These are phyloP conservation scores for Xanthorhoe designata DNA, from an alignment of 2,888 invertebrate species.

Conservation along the genomic window DNA sequence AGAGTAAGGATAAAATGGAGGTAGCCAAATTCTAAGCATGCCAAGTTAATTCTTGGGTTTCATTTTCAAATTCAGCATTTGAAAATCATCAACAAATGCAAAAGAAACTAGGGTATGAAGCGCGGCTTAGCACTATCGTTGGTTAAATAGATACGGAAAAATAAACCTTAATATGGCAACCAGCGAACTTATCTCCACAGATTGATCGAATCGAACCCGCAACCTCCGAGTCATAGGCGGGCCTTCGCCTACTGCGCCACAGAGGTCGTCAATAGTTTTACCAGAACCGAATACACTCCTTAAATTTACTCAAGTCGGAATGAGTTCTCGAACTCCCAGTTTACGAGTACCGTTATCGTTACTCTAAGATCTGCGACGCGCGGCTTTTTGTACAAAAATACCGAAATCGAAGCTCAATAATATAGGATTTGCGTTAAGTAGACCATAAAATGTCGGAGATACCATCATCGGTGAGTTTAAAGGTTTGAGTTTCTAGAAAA, in stretches of 20 bases:
- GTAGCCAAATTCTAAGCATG: not conserved
- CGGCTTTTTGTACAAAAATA: constrained; percentile 50
- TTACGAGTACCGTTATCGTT: constrained; percentile 2
- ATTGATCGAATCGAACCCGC: too few species aligned
- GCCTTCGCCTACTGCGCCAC: too few species aligned
- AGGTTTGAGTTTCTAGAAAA: constrained; percentile 2
- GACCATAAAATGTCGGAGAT: constrained; percentile 70
- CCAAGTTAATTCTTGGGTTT: not conserved
- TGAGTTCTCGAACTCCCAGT: not conserved
- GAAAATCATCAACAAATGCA: not conserved
- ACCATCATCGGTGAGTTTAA: constrained; percentile 39
- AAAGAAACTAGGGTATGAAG: too few species aligned
- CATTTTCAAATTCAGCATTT: not conserved
- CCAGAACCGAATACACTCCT: not conserved
- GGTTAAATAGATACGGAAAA: too few species aligned
- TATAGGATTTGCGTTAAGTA: constrained; percentile 73
- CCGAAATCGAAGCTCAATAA: constrained; percentile 62
- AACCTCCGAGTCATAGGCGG: too few species aligned
- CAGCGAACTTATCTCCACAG: too few species aligned
- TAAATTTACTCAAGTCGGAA: not conserved
- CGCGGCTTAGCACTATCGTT: too few species aligned
- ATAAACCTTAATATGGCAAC: too few species aligned
- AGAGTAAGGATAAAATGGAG: constrained; percentile 10
- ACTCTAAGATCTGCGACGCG: constrained; percentile 43
- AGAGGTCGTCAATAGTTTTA: too few species aligned